A percentile compares a stretch with the other conserved stretches of the same genome.
Conservation (phyloP, 2,888 invertebrate genomes). For the Alviniconcha strummeri region DNA sequence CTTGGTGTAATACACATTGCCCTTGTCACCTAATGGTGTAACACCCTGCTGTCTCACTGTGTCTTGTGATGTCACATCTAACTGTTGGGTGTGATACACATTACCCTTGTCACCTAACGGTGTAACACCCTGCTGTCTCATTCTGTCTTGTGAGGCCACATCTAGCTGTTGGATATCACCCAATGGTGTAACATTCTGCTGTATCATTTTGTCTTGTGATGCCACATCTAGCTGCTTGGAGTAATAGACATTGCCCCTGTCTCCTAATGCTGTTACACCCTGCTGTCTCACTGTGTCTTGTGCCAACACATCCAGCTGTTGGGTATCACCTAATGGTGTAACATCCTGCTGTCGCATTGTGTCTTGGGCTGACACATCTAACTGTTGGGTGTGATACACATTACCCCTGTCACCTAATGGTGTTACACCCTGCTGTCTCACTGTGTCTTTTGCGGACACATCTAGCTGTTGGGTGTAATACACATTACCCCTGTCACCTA, state of each 20-base stretch:
- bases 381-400: constrained; percentile 7
- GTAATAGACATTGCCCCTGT: not conserved
- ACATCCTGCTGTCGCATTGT: constrained; percentile 3
- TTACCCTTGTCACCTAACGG: constrained; percentile 30
- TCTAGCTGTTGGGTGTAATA: constrained; percentile 29
- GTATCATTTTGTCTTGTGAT: constrained; percentile 28
- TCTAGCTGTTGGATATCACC: constrained; percentile 19
- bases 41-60: not conserved
- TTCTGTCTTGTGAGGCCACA: not conserved
- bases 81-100: constrained; percentile 9
- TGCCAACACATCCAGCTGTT: constrained; percentile 26
- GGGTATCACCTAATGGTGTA: constrained; percentile 15
- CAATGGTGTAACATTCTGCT: constrained; percentile 4
- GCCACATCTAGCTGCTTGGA: constrained; percentile 33
- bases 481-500: constrained; percentile 25
- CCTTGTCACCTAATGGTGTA: constrained; percentile 31
- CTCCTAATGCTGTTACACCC: constrained; percentile 6
- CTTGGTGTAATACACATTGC: constrained; percentile 29
- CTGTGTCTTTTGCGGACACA: constrained; percentile 19
- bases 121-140: not conserved
- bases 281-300: constrained; percentile 14
- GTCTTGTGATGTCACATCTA: constrained; percentile 27
- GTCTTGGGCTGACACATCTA: constrained; percentile 31
- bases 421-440: not conserved
- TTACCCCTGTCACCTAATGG: constrained; percentile 31